Percentiles rank a stretch among this genome's conserved stretches.
Evolutionary conservation across 2,113 vertebrate genomes (phyloP).

Genomic region (Gopherus evgoodei): DNA sequence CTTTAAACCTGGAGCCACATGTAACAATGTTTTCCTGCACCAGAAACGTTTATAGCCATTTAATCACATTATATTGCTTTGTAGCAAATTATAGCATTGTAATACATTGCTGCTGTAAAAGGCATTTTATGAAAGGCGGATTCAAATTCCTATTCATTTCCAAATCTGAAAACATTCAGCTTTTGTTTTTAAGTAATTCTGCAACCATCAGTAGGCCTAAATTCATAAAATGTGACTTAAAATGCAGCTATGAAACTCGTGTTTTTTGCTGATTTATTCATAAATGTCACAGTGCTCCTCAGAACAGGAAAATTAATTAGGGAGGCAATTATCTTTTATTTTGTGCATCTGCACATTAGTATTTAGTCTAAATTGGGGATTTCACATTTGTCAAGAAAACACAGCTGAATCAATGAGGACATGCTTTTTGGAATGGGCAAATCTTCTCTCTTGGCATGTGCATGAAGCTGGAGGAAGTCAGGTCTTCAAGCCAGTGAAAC

Average conservation of each 20-base stretch:
- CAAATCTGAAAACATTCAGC: slow-evolving; percentile 10
- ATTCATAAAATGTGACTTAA: neutral
- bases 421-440: neutral
- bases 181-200: slow-evolving; percentile 20
- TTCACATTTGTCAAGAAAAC: neutral
- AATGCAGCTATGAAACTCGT: slow-evolving; percentile 13
- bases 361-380: neutral
- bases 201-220: neutral
- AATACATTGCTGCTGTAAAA: slow-evolving; percentile 4
- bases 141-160: slow-evolving; percentile 23
- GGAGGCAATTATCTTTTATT: neutral
- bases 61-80: slow-evolving; percentile 20
- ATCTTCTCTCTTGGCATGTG: neutral
- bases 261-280: slow-evolving; percentile 28
- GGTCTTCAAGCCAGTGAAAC: neutral
- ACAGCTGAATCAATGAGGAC: neutral
- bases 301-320: slow-evolving; percentile 4
- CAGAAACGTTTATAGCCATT: neutral
- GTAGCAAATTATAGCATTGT: neutral
- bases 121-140: neutral
- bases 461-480: too few species aligned
- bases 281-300: neutral
- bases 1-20: neutral
- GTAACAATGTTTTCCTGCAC: neutral
- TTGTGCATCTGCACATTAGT: neutral